A percentile compares a stretch with the other conserved stretches of the same genome.
These are phyloP conservation scores for Laterallus jamaicensis DNA, from an alignment of 2,113 vertebrate genomes.

Conservation along the genomic window DNA sequence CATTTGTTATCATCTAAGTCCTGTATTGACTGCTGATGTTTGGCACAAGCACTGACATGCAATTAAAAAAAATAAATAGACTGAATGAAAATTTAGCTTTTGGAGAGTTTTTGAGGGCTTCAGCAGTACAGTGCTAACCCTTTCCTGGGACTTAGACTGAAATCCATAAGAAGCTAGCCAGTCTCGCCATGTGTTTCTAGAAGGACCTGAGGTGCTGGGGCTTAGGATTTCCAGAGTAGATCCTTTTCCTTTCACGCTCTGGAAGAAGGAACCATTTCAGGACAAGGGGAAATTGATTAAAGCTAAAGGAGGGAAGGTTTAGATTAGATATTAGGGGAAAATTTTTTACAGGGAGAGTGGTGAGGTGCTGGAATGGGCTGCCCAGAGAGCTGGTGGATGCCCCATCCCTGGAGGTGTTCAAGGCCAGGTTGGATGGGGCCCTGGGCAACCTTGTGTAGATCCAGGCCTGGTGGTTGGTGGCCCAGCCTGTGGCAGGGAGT, in stretches of 20 bases:
- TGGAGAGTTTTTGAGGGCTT: neutral
- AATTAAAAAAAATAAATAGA: neutral
- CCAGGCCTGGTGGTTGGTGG: no score
- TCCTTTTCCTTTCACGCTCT: neutral
- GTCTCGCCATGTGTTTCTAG: neutral
- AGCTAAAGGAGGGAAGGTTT: no score
- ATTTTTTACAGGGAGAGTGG: no score
- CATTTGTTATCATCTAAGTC: neutral
- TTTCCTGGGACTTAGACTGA: neutral
- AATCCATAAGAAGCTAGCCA: neutral
- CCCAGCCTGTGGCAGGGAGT: no score
- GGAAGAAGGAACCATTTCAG: neutral
- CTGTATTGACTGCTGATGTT: conserved; percentile 19
- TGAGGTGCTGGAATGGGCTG: no score
- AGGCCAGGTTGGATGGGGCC: no score
- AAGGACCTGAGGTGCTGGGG: neutral
- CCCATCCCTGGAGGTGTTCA: no score
- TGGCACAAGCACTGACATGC: neutral
- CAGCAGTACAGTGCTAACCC: neutral
- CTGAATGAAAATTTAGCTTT: neutral
- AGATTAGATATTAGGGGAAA: no score
- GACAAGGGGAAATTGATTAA: no score
- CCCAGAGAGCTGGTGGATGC: no score
- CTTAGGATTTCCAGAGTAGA: neutral
- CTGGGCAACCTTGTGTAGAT: no score